A percentile compares a stretch with the other conserved stretches of the same genome.
phyloP scores from a whole-genome alignment of 30 jellyfish, hydroid and myxozoan species.

The Aurelia aurita complex sp. Pacific region DNA sequence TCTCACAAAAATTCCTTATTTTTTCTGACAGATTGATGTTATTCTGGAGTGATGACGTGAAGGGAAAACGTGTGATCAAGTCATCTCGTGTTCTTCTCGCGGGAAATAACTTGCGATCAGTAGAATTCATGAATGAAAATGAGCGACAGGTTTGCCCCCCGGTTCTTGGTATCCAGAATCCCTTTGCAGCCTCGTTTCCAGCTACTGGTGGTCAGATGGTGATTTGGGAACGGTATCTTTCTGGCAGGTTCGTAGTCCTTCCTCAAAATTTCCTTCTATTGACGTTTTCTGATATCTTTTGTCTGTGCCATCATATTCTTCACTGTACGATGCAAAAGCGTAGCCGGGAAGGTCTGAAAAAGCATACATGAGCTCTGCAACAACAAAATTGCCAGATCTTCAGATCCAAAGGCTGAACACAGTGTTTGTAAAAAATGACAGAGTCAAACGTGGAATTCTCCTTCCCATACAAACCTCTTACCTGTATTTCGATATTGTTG shows the following conservation, averaged over 20 bases:
- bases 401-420: no score
- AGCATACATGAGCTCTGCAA: no score
- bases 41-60: conserved; percentile 56
- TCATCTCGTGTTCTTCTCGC: conserved; percentile 44
- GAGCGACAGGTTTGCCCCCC: conserved; percentile 41
- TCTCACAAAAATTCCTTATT: no score
- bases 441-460: no score
- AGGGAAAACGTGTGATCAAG: conserved; percentile 41
- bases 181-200: conserved; percentile 30
- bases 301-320: no score
- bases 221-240: conserved; percentile 44
- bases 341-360: no score
- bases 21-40: conserved; percentile 35
- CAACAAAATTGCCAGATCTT: no score
- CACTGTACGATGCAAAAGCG: no score
- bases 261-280: no score
- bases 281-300: not conserved
- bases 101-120: conserved; percentile 1
- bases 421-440: no score
- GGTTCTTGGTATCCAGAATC: conserved; percentile 23
- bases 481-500: no score
- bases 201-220: conserved; percentile 57
- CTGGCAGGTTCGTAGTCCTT: conserved; percentile 20
- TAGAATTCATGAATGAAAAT: conserved; percentile 34
- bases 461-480: no score